phyloP scores from a whole-genome alignment of 2,113 vertebrate species.

The Morone chrysops region DNA sequence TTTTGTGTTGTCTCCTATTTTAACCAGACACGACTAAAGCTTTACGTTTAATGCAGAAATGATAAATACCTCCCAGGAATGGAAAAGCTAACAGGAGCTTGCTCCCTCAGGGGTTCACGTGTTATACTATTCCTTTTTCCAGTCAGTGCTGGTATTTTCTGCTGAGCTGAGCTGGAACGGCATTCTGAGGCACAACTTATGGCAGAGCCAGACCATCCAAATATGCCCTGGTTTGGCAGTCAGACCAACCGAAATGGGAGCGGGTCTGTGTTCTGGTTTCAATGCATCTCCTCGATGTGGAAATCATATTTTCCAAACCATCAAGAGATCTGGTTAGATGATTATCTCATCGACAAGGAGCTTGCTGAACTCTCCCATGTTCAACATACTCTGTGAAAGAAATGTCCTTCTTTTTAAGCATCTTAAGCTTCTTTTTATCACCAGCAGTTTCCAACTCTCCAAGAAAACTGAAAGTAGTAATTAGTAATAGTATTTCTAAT shows the following conservation, averaged over 20 bases:
- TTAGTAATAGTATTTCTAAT: neutral
- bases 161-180: conserved; percentile 74
- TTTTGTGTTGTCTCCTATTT: conserved; percentile 3
- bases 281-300: conserved; percentile 53
- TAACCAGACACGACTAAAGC: conserved; percentile 20
- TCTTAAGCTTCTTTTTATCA: conserved; percentile 14
- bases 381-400: conserved; percentile 26
- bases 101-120: conserved; percentile 48
- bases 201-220: conserved; percentile 62
- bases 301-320: conserved; percentile 74
- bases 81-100: conserved; percentile 64
- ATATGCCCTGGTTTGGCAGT: conserved; percentile 76
- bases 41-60: conserved; percentile 48
- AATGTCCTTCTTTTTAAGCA: conserved; percentile 7
- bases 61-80: conserved; percentile 64
- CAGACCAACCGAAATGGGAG: conserved; percentile 56
- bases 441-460: neutral
- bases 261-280: conserved; percentile 70
- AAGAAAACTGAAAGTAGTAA: neutral
- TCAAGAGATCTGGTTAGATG: conserved; percentile 55
- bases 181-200: conserved; percentile 39
- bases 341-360: conserved; percentile 46
- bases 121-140: conserved; percentile 71
- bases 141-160: conserved; percentile 66
- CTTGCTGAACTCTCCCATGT: conserved; percentile 9